Evolutionary conservation across 2,113 vertebrate genomes (phyloP).

Genomic region (Phalacrocorax carbo): DNA sequence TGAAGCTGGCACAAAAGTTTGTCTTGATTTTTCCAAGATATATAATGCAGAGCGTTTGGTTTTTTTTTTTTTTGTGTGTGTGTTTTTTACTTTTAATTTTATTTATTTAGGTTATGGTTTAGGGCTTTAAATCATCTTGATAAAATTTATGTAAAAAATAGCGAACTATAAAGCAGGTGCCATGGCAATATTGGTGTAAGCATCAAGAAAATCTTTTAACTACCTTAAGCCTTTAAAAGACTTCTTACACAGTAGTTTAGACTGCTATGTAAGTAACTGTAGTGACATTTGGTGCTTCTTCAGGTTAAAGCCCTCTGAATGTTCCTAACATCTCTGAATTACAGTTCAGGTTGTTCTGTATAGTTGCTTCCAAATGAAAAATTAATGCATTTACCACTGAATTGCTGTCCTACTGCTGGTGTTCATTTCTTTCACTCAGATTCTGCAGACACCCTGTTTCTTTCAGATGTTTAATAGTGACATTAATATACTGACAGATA

Average conservation of each 20-base stretch:
- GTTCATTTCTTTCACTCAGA: not conserved
- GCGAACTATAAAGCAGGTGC: not conserved
- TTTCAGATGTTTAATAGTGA: not conserved
- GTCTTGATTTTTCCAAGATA: not conserved
- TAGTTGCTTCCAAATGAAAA: not conserved
- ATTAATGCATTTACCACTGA: not conserved
- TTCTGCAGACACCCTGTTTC: not conserved
- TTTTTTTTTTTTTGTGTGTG: no score
- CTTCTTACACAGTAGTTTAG: not conserved
- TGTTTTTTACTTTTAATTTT: no score
- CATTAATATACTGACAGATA: not conserved
- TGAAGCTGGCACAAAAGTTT: not conserved
- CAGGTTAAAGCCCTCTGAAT: slow-evolving; percentile 13
- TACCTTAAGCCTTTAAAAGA: not conserved
- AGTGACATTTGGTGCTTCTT: not conserved
- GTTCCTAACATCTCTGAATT: not conserved
- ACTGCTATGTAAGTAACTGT: not conserved
- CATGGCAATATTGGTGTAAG: not conserved
- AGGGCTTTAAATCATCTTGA: not conserved
- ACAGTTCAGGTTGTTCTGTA: not conserved
- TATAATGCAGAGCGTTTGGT: accelerated
- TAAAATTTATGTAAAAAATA: not conserved
- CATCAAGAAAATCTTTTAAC: not conserved
- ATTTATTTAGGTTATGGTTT: not conserved
- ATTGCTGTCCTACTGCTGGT: not conserved